Conservation (phyloP, 2,888 invertebrate species). For the Hymenopus coronatus region DNA sequence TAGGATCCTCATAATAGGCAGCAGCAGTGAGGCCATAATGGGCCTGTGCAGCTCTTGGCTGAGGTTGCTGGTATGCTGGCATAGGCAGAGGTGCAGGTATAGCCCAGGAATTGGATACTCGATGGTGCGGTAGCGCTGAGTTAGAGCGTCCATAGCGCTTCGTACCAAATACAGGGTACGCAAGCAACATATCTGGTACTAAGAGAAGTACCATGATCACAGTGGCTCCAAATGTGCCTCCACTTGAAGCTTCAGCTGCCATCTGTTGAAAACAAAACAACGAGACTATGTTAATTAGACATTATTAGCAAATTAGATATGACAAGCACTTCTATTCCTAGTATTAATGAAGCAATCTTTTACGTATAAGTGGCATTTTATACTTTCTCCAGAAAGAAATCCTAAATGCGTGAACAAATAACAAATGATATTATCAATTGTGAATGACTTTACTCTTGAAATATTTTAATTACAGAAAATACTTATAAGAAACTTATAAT, state of each 20-base stretch:
- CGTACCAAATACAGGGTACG: slow-evolving; percentile 47
- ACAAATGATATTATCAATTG: too few relatives aligned
- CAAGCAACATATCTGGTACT: slow-evolving; percentile 41
- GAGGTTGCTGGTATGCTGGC: slow-evolving; percentile 27
- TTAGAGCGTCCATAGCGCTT: slow-evolving; percentile 45
- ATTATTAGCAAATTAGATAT: too few relatives aligned
- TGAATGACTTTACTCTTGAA: too few relatives aligned
- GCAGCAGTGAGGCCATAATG: slow-evolving; percentile 41
- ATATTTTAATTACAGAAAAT: too few relatives aligned
- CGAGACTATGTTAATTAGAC: neutral
- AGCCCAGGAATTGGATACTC: slow-evolving; percentile 14
- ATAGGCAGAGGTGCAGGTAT: slow-evolving; percentile 20
- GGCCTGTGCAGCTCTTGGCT: slow-evolving; percentile 2
- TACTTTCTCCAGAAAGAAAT: too few relatives aligned
- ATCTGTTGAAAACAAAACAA: neutral
- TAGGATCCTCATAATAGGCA: slow-evolving; percentile 51
- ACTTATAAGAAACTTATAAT: too few relatives aligned
- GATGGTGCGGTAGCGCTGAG: slow-evolving; percentile 16
- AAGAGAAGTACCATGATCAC: neutral
- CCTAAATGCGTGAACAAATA: too few relatives aligned
- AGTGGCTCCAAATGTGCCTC: neutral
- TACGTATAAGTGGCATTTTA: too few relatives aligned
- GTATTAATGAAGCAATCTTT: too few relatives aligned
- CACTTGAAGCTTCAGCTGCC: neutral
- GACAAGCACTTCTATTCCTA: too few relatives aligned